phyloP scores from a whole-genome alignment of 2,797 vertebrate species.

The Hylomyscus alleni region DNA sequence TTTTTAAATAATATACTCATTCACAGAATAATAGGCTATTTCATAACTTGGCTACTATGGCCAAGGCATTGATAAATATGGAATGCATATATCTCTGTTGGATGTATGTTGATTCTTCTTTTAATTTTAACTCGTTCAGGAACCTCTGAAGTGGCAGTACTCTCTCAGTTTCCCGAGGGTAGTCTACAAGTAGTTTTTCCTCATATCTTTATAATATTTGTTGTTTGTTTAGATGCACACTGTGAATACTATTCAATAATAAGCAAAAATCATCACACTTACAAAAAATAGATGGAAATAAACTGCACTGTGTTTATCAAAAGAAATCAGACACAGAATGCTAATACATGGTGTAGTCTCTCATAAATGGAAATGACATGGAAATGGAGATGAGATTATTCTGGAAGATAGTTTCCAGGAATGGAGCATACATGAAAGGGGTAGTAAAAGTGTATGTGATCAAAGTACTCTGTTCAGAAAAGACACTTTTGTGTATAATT shows the following conservation, averaged over 20 bases:
- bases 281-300: not conserved
- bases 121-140: not conserved
- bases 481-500: not conserved
- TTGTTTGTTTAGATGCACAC: not conserved
- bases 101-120: not conserved
- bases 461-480: not conserved
- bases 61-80: not conserved
- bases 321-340: not conserved
- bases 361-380: not conserved
- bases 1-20: not conserved
- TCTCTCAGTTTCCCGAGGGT: not conserved
- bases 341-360: not conserved
- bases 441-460: not conserved
- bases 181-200: not conserved
- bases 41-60: not conserved
- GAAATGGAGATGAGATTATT: not conserved
- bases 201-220: not conserved
- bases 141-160: too few species aligned
- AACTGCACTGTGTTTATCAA: not conserved
- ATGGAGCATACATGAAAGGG: not conserved
- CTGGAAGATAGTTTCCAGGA: not conserved
- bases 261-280: not conserved
- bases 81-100: not conserved
- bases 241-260: not conserved
- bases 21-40: not conserved